phyloP scores from a whole-genome alignment of 1,140 invertebrate genomes.

The Arion vulgaris region DNA sequence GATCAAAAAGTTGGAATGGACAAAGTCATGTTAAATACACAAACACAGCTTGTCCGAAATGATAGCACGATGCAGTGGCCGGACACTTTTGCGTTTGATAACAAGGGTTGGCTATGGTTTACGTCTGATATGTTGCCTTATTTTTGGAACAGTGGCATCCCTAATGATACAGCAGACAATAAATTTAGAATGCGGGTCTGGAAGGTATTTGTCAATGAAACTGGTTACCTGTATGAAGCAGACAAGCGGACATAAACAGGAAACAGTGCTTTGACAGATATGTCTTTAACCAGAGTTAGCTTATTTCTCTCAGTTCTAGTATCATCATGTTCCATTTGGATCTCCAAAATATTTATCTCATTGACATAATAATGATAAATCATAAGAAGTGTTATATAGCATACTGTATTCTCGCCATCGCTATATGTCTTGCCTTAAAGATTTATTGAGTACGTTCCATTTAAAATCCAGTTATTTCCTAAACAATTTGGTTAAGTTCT shows the following conservation, averaged over 20 bases:
- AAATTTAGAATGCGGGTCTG: slow-evolving; percentile 42
- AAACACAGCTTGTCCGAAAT: background rate
- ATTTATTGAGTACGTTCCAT: too few relatives aligned
- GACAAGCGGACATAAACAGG: background rate
- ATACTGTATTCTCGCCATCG: too few relatives aligned
- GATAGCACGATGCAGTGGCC: slow-evolving; percentile 49
- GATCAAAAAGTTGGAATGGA: slow-evolving; percentile 28
- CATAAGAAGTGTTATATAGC: too few relatives aligned
- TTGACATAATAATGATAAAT: too few relatives aligned
- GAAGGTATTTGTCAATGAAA: slow-evolving; percentile 50
- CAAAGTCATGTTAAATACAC: background rate
- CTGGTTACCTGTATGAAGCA: slow-evolving; percentile 37
- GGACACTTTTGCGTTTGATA: slow-evolving; percentile 48
- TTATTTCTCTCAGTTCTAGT: background rate
- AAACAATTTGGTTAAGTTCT: too few relatives aligned
- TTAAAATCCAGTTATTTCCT: too few relatives aligned
- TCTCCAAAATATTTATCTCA: background rate
- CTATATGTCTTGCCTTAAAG: too few relatives aligned
- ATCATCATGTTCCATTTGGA: too few relatives aligned
- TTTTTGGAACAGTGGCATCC: slow-evolving; percentile 3
- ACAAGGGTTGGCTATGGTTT: slow-evolving; percentile 49
- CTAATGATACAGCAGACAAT: slow-evolving; percentile 40
- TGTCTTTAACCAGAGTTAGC: background rate
- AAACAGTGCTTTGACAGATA: background rate
- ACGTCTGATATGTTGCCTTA: slow-evolving; percentile 45